Base-by-base conservation (phyloP, 35 echinoderm and acorn worm genomes). In the Ophiothrix spiculata region DNA sequence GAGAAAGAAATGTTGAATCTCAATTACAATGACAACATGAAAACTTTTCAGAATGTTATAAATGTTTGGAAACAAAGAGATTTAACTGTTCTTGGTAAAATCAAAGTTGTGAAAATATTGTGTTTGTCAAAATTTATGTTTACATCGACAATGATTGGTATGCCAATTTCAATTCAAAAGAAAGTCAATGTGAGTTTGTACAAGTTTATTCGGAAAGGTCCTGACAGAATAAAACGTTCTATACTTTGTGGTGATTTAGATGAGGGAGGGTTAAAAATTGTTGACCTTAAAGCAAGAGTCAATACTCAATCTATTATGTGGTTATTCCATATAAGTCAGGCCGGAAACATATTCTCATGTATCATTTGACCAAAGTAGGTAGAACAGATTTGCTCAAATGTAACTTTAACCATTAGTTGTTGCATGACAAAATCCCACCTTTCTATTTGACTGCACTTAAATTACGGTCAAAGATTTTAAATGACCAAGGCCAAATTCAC, bases 191-290 rank as follows among this genome's bases (percentile, higher is more conserved):
- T 4, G 60, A 69, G 17, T 25, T 69, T 69, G 23, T 69, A 69
- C 29, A 10, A 69, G 23, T 69, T 69, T 69, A 69, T 69, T 25
- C 29, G 60, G 60, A 69, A 69, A 69, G 60, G 60, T 69, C 60
- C 60, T 69, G 60, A 69, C 60, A 69, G 60, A n/a, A n/a, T 69
- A 69, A 69, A 69, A 69, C 60, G 60, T 69, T 69, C 60, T 1
- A 28, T 69, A 28, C 29, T 69, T 25, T 69, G 60, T 28, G 29
- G 25, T 49, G 42, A n/a, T 25, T n/a, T 69, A 2, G 25, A 69
- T 25, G 60, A 69, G 60, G 60, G 60, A 69, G 60, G 60, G 60
- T 69, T 69, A 28, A 69, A 69, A 69, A 69, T 69, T 15, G 23
- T 69, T 69, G 60, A 69, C 60, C 60, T 69, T 28, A 69, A 69